These are phyloP conservation scores for Phortica magna DNA, from an alignment of 2,888 invertebrate genomes.

Conservation along the genomic window DNA sequence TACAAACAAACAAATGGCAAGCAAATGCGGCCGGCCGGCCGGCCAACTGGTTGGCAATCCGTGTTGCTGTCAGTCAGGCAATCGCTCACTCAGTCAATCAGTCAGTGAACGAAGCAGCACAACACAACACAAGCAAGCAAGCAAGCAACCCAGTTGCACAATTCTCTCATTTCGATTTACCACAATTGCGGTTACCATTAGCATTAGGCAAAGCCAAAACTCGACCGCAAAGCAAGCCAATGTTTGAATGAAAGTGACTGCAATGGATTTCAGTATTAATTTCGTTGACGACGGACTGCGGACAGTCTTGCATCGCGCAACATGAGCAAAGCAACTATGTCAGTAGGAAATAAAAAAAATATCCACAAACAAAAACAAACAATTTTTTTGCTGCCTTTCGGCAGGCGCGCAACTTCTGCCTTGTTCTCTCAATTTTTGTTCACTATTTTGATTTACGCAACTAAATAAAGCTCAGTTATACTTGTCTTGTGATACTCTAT, in stretches of 20 bases:
- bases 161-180: slow-evolving; percentile 16
- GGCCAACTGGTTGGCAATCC: no score
- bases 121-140: not conserved
- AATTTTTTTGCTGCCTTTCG: not conserved
- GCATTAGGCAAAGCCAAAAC: slow-evolving; percentile 36
- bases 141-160: slow-evolving; percentile 6
- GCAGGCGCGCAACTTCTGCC: not conserved
- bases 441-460: no score
- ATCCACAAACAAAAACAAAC: not conserved
- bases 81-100: not conserved
- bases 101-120: not conserved
- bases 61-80: no score
- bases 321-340: not conserved
- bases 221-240: slow-evolving; percentile 48
- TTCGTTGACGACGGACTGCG: slow-evolving; percentile 54
- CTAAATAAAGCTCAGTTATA: no score
- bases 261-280: slow-evolving; percentile 69
- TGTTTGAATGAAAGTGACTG: slow-evolving; percentile 49
- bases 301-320: no score
- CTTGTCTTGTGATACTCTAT: no score
- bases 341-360: not conserved
- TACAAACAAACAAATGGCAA: no score
- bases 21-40: no score
- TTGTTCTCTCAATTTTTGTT: no score
- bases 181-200: slow-evolving; percentile 28